Conservation (phyloP, 2,888 invertebrate species). For the Rapana venosa region DNA sequence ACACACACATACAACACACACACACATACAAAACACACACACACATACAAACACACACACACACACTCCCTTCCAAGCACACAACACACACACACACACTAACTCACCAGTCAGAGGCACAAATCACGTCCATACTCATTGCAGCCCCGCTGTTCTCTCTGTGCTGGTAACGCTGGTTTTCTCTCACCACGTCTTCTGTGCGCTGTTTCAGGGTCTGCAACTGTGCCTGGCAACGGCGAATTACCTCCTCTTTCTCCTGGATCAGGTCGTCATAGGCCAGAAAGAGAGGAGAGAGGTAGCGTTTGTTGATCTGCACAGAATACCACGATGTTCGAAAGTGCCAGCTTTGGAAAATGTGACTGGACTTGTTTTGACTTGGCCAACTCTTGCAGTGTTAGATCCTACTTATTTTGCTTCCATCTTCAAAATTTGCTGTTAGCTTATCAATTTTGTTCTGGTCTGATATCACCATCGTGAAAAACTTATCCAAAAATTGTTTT, state of each 20-base stretch:
- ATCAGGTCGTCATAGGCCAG: slow-evolving; percentile 77
- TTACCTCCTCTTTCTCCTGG: slow-evolving; percentile 68
- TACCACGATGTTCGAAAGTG: no score
- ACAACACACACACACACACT: neutral
- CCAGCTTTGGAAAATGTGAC: no score
- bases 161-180: slow-evolving; percentile 71
- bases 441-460: no score
- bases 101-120: slow-evolving; percentile 71
- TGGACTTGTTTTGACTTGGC: no score
- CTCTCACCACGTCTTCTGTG: slow-evolving; percentile 70
- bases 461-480: no score
- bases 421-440: no score
- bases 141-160: slow-evolving; percentile 7
- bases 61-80: neutral
- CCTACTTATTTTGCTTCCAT: no score
- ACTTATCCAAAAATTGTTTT: no score
- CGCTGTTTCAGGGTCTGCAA: slow-evolving; percentile 63
- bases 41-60: neutral
- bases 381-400: no score
- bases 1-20: neutral
- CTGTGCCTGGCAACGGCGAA: slow-evolving; percentile 68
- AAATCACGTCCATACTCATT: slow-evolving; percentile 62
- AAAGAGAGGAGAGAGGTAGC: slow-evolving; percentile 76
- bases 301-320: slow-evolving; percentile 66
- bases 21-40: neutral